Conservation (phyloP, 2,888 invertebrate species). For the Thymelicus lineola region DNA sequence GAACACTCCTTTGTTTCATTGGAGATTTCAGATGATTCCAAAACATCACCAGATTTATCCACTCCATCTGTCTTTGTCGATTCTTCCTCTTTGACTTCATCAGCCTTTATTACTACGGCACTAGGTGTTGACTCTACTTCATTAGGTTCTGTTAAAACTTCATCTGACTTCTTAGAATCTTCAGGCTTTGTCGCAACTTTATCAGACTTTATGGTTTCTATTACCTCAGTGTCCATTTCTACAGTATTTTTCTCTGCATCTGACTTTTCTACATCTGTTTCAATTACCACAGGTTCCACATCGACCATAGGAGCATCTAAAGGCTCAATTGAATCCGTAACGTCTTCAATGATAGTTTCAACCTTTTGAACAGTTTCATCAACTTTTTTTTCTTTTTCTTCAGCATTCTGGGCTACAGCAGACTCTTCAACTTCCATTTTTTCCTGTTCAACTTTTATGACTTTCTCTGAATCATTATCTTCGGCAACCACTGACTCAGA, state of each 20-base stretch:
- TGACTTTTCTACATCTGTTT: constrained; percentile 53
- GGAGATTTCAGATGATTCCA: constrained; percentile 1
- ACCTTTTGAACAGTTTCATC: constrained; percentile 47
- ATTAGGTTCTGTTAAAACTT: neutral
- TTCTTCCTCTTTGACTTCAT: constrained; percentile 35
- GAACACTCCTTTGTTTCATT: neutral
- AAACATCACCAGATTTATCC: constrained; percentile 40
- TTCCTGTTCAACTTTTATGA: constrained; percentile 48
- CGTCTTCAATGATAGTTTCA: constrained; percentile 56
- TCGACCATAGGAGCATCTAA: constrained; percentile 53
- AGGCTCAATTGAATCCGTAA: constrained; percentile 54
- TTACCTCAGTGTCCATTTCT: constrained; percentile 53
- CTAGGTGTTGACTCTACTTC: constrained; percentile 4
- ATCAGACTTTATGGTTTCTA: constrained; percentile 21
- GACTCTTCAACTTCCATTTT: constrained; percentile 64
- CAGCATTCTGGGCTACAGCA: constrained; percentile 30
- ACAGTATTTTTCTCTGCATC: constrained; percentile 63
- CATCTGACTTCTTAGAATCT: constrained; percentile 17
- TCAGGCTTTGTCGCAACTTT: constrained; percentile 11
- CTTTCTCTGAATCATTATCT: constrained; percentile 39
- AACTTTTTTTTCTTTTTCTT: constrained; percentile 41
- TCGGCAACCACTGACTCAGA: constrained; percentile 47
- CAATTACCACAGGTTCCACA: constrained; percentile 56
- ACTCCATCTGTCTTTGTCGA: constrained; percentile 7
- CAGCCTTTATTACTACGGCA: neutral